phyloP scores from a whole-genome alignment of 2,113 vertebrate species.

The Ranitomeya variabilis region DNA sequence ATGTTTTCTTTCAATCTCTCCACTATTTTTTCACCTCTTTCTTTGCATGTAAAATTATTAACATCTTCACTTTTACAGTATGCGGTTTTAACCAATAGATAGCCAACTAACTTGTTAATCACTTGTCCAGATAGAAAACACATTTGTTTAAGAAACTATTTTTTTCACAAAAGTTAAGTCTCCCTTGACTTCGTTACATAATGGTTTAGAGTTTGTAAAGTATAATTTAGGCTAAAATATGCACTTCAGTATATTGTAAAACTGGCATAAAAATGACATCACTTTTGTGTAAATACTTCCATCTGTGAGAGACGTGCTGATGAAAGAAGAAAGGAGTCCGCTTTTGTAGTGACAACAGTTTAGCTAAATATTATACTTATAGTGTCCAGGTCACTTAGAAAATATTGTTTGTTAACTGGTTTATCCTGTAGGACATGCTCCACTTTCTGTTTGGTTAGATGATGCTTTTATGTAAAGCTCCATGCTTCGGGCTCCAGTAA shows the following conservation, averaged over 20 bases:
- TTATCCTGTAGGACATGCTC: not conserved
- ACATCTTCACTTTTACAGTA: conserved; percentile 24
- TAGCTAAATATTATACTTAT: not conserved
- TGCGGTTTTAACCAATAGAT: conserved; percentile 14
- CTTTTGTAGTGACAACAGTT: not conserved
- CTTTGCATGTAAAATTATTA: conserved; percentile 21
- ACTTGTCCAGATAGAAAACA: not conserved
- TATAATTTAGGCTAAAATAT: conserved; percentile 11
- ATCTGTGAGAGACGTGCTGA: not conserved
- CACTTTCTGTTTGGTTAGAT: not conserved
- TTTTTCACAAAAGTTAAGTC: not conserved
- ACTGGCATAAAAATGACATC: conserved; percentile 3
- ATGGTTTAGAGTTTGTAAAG: not conserved
- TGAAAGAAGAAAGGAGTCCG: not conserved
- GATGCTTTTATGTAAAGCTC: not conserved
- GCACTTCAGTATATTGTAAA: not conserved
- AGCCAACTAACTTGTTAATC: not conserved
- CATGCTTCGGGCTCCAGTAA: not conserved
- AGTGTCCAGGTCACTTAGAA: not conserved
- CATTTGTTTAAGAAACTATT: not conserved
- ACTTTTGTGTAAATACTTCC: conserved; percentile 10
- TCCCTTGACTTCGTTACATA: not conserved
- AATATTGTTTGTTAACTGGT: not conserved
- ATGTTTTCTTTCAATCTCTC: conserved; percentile 31
- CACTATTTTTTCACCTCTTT: not conserved